Conservation (phyloP, 30 jellyfish, hydroid and myxozoan species). For the Aurelia aurita complex sp. Pacific region DNA sequence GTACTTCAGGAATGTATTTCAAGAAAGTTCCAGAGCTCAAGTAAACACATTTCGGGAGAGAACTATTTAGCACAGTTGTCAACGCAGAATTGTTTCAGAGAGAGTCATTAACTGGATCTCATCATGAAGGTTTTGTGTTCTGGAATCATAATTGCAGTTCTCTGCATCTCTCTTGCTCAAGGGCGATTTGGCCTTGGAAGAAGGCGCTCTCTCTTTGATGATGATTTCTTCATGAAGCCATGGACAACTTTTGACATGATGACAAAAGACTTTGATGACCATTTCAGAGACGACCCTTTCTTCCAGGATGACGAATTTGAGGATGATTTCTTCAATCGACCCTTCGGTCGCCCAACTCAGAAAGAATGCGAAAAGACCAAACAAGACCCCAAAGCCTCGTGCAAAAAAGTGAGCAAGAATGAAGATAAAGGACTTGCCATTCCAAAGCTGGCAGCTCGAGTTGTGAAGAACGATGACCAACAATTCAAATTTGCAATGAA, state of each 20-base stretch:
- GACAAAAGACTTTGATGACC: conserved; percentile 53
- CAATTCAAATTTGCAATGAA: conserved; percentile 60
- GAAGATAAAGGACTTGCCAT: conserved; percentile 13
- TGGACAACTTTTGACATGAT: conserved; percentile 64
- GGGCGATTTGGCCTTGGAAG: no score
- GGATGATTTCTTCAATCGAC: conserved; percentile 6
- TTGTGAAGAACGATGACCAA: conserved; percentile 35
- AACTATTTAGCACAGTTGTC: no score
- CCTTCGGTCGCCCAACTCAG: neutral
- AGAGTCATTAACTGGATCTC: neutral
- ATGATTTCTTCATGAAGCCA: conserved; percentile 31
- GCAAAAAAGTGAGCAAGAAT: neutral
- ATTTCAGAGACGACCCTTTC: conserved; percentile 38
- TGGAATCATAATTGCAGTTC: conserved; percentile 23
- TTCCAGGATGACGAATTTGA: conserved; percentile 52
- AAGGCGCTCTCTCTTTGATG: neutral
- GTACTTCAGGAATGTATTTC: neutral
- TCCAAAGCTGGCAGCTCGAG: conserved; percentile 58
- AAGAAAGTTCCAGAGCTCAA: no score
- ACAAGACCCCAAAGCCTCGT: neutral
- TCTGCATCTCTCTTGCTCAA: conserved; percentile 9
- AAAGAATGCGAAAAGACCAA: no score
- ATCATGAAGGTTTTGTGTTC: conserved; percentile 10
- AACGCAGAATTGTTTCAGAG: no score
- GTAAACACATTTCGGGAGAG: no score